Conservation (phyloP, 2,888 invertebrate genomes). For the Corbicula japonica region DNA sequence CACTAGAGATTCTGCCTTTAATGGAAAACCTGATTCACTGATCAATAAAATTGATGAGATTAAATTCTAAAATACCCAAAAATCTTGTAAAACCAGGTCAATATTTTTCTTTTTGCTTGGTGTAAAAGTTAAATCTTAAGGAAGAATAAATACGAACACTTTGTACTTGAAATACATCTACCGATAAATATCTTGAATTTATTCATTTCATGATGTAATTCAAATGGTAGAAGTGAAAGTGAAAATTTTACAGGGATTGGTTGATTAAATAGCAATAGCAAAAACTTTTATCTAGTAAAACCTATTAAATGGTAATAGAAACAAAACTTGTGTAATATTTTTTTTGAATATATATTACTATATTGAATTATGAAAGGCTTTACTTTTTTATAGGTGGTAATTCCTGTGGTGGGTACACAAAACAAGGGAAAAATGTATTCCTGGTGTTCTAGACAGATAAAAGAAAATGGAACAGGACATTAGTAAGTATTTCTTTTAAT, state of each 20-base stretch:
- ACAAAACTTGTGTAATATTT: not conserved
- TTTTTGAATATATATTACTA: not conserved
- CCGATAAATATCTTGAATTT: too few relatives aligned
- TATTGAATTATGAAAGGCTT: not conserved
- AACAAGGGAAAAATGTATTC: slow-evolving; percentile 21
- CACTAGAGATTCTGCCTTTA: not conserved
- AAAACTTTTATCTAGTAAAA: not conserved
- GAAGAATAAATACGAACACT: too few relatives aligned
- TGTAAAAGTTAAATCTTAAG: too few relatives aligned
- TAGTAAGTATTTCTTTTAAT: not conserved
- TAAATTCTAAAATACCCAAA: not conserved
- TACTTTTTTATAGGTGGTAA: slow-evolving; percentile 6
- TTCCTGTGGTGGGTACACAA: slow-evolving; percentile 22
- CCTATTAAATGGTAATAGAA: not conserved
- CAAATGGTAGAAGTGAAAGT: not conserved
- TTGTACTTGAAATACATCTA: too few relatives aligned
- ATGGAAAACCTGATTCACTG: not conserved
- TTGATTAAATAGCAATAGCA: not conserved
- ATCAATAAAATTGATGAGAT: not conserved
- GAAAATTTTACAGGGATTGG: not conserved
- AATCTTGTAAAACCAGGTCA: not conserved
- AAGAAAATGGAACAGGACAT: not conserved
- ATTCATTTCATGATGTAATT: not conserved
- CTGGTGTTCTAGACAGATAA: slow-evolving; percentile 8
- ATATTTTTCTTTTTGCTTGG: too few relatives aligned